phyloP scores from a whole-genome alignment of 2,113 vertebrate species.

The Asarcornis scutulata region DNA sequence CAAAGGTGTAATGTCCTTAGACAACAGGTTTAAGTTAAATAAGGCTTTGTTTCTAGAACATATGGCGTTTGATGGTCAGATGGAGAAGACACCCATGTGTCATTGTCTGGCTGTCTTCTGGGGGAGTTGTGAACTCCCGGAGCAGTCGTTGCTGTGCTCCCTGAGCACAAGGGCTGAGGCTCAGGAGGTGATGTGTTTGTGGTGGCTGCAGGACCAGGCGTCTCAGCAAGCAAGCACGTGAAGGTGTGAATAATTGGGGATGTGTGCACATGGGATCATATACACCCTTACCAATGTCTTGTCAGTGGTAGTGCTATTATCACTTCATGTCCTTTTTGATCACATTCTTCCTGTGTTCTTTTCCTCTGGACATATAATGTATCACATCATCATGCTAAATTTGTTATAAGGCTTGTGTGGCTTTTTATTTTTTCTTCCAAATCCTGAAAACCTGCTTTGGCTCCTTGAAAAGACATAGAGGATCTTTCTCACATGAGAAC shows the following conservation, averaged over 20 bases:
- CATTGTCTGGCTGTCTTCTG: not conserved
- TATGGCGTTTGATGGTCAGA: rapidly evolving
- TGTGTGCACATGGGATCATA: not conserved
- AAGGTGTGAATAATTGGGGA: not conserved
- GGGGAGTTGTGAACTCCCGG: not conserved
- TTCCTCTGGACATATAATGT: not conserved
- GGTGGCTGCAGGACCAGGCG: not conserved
- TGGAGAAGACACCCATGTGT: not conserved
- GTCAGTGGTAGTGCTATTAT: not conserved
- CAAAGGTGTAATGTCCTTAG: not conserved
- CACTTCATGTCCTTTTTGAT: not conserved
- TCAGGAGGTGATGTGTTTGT: not conserved
- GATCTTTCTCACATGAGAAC: not conserved
- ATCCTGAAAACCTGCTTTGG: not conserved
- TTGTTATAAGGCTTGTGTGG: not conserved
- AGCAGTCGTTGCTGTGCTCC: no score
- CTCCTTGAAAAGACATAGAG: not conserved
- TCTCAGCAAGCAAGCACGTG: not conserved
- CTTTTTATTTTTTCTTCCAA: not conserved
- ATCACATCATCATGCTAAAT: not conserved
- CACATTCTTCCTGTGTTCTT: not conserved
- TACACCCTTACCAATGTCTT: not conserved
- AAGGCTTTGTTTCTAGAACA: not conserved
- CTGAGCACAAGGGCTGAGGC: not conserved
- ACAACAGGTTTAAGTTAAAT: not conserved